Base-by-base conservation (phyloP, 2,797 vertebrate genomes). In the Oreochromis grahami region DNA sequence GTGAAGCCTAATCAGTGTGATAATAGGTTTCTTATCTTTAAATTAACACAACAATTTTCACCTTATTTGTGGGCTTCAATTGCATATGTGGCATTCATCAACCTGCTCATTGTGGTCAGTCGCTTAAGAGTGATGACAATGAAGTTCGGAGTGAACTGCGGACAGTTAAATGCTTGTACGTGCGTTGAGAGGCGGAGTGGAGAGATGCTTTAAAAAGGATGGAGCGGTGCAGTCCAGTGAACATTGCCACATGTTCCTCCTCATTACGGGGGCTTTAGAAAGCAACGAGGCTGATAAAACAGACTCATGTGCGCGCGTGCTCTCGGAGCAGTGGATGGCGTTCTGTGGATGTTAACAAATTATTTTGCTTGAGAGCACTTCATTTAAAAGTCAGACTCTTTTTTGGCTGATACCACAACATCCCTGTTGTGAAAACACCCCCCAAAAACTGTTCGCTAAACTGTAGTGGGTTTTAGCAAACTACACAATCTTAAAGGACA, bases 181-280 rank as follows among this genome's bases (percentile, higher is more conserved):
- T 72, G 41, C 24, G 51, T 43, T 36, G 56, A 83, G 63, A 76
- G 58, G 76, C 2, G 5, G 24, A 58, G 41, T 3, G 1, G 13
- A 68, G 26, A 43, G 76, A 84, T 72, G 50, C 38, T 43, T 86
- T 72, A 7, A 81, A 82, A 83, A n/a, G 26, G 60, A 14, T 63
- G 76, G 63, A 65, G 41, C 84, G n/a, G n/a, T 51, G 52, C 74
- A 79, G 89, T 83, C 74, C 77, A 84, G 11, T 85, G 52, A 85
- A 78, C 58, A 29, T 56, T 8, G 53, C 81, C 86, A 81, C 87
- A 88, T 92, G 87, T 88, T 87, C 29, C 36, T 65, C 58, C 48
- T 87, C 76, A 86, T 89, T 83, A 86, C 48, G 29, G 21, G 15
- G 11, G 36, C 76, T 50, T 82, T 83, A 77, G 56, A 82, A 91